Base-by-base conservation (phyloP, 2,113 vertebrate species). In the Natator depressus region DNA sequence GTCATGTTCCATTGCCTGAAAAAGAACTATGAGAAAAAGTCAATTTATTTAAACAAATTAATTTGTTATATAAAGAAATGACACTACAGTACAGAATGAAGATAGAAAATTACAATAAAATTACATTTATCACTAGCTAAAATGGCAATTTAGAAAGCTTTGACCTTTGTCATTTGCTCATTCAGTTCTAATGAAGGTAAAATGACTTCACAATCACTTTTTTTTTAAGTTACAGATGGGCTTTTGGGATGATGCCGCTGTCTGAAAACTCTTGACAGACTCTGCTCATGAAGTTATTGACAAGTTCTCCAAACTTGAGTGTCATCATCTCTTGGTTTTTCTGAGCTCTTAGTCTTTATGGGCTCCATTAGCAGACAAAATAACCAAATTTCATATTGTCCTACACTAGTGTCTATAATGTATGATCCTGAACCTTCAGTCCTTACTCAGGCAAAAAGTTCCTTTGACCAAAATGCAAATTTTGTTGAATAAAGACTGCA, bases 21-120 rank as follows among this genome's bases (percentile, higher is more conserved):
- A 27, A 59, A 62, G 57, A 75, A 2, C 47, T 6, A 4, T 27
- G 31, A 54, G 49, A 69, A 96, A 90, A 95, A 46, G 80, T 83
- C 84, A 92, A 84, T 82, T 95, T 78, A 88, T 92, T 91, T 83
- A 35, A 97, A 92, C 62, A 55, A 82, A 47, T 54, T 82, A 87
- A 90, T 89, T 86, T 96, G 80, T 90, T 91, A 89, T 75, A 47
- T 75, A 59, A 31, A 91, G 89, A 24, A 87, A 85, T 49, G 49
- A 4, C 42, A 9, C 29, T 20, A 89, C 79, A 65, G 22, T 46
- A 88, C 80, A 54, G 83, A 94, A 82, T 69, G 80, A 55, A 90
- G 69, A 96, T 87, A 80, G 87, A 87, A 29, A 83, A 84, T 87
- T 50, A 49, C 38, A 83, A 20, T 85, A 65, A 75, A 88, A 89